phyloP scores from a whole-genome alignment of 2,797 vertebrate genomes.

The Vespertilio murinus region DNA sequence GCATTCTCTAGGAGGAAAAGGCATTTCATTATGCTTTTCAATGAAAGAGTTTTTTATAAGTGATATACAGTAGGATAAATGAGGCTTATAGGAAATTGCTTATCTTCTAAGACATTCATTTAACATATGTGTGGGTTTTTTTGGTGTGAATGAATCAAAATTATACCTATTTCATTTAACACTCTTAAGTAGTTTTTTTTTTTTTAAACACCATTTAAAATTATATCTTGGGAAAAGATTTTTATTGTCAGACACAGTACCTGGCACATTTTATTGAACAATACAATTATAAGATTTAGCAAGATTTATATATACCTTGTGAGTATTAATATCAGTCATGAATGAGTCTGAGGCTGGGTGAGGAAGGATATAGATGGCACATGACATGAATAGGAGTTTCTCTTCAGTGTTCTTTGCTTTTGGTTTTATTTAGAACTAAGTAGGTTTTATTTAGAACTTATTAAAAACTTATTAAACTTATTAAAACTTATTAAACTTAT shows the following conservation, averaged over 20 bases:
- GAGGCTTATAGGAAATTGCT: constrained; percentile 22
- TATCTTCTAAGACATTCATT: constrained; percentile 15
- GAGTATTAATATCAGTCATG: neutral
- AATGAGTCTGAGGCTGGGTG: neutral
- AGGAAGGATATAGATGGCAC: no score
- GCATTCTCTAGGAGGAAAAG: constrained; percentile 43
- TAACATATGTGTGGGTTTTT: no score
- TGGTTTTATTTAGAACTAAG: constrained; percentile 43
- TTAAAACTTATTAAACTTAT: no score
- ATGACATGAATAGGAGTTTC: neutral
- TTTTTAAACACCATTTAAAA: neutral
- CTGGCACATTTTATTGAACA: neutral
- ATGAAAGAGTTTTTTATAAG: neutral
- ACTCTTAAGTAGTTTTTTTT: neutral
- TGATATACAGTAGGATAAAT: neutral
- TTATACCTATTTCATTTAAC: neutral
- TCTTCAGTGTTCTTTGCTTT: constrained; percentile 1
- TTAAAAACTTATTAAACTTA: no score
- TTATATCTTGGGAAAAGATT: constrained; percentile 12
- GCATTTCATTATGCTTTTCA: constrained; percentile 2
- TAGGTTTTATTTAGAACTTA: no score
- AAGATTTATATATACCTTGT: neutral
- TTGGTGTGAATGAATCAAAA: no score
- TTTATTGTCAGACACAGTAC: neutral
- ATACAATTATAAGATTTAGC: neutral